Percentiles rank a stretch among this genome's conserved stretches.
Evolutionary conservation across 2,113 vertebrate species (phyloP).

Genomic region (Ophthalmolycus amberensis): DNA sequence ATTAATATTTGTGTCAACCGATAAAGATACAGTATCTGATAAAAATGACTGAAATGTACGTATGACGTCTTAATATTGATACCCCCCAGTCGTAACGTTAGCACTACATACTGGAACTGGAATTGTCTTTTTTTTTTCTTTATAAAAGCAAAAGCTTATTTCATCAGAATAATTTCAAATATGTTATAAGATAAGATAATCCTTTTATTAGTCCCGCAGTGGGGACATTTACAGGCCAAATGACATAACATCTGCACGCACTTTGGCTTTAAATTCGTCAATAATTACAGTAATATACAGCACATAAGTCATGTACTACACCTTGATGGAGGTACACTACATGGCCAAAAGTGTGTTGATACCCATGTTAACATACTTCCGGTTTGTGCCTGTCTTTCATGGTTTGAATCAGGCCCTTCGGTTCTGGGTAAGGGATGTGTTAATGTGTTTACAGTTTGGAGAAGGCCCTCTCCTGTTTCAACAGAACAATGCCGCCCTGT

Average conservation of each 20-base stretch:
- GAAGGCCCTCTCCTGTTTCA: no score
- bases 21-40: background rate
- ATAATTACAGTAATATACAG: background rate
- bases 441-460: no score
- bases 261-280: background rate
- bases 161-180: background rate
- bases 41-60: background rate
- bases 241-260: background rate
- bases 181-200: no score
- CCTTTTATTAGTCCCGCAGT: no score
- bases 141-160: background rate
- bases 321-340: background rate
- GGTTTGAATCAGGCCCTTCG: background rate
- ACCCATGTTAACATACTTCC: background rate
- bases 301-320: background rate
- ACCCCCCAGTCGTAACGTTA: no score
- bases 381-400: background rate
- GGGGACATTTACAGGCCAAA: background rate
- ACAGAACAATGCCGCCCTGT: no score
- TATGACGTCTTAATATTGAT: background rate
- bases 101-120: background rate
- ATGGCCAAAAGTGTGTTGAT: no score
- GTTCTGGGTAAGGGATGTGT: background rate
- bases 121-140: background rate
- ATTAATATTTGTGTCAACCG: background rate